Conservation (phyloP, 2,797 vertebrate species). For the Gambusia yucatana region DNA sequence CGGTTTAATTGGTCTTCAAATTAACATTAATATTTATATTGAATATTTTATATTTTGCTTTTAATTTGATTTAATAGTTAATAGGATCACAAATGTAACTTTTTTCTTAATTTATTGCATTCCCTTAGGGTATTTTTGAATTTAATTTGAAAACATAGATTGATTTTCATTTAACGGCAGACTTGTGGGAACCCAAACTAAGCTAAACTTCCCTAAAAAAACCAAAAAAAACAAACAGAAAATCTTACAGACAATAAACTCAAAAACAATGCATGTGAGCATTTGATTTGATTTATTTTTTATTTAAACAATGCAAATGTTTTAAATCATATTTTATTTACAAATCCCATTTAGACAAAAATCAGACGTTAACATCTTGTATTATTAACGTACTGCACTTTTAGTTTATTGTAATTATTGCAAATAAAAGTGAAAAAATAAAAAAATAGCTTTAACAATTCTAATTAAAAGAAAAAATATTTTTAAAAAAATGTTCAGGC, state of each 20-base stretch:
- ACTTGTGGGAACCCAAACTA: neutral
- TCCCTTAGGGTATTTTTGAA: no score
- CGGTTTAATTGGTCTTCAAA: neutral
- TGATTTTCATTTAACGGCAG: neutral
- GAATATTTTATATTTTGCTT: no score
- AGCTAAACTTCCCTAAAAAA: neutral
- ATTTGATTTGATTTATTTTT: no score
- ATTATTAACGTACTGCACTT: neutral
- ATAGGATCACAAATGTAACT: neutral
- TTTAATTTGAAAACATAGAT: neutral
- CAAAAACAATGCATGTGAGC: neutral
- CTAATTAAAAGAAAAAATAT: neutral
- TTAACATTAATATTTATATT: neutral
- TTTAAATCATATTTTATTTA: neutral
- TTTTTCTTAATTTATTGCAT: no score
- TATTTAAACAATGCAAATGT: neutral
- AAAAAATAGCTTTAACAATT: neutral
- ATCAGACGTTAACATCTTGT: neutral
- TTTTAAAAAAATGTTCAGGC: no score
- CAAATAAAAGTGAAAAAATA: neutral
- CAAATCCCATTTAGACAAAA: neutral
- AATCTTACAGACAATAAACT: neutral
- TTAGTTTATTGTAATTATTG: neutral
- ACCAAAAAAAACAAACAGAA: neutral
- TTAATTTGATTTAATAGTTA: neutral